phyloP scores from a whole-genome alignment of 2,888 invertebrate genomes.

The Phyllotreta striolata region DNA sequence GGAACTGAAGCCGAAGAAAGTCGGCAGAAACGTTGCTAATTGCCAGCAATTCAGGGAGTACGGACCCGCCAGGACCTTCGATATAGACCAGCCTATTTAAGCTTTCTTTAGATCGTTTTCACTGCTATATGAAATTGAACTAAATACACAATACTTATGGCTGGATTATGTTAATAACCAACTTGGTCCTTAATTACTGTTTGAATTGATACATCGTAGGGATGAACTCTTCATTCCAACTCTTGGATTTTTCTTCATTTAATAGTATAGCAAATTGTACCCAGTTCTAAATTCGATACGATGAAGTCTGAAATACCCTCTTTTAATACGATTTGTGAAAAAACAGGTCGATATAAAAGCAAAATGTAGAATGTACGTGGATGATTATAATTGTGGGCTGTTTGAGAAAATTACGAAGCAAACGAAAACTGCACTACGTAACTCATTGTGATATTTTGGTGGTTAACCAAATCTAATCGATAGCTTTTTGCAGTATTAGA shows the following conservation, averaged over 20 bases:
- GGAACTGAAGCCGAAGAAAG: conserved; percentile 21
- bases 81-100: conserved; percentile 67
- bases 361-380: too few relatives aligned
- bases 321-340: too few relatives aligned
- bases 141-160: too few relatives aligned
- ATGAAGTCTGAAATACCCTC: too few relatives aligned
- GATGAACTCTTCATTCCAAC: conserved; percentile 5
- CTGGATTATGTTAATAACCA: too few relatives aligned
- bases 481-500: not conserved
- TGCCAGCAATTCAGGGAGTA: conserved; percentile 56
- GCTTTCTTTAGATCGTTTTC: conserved; percentile 8
- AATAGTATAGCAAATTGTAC: not conserved
- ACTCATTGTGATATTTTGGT: conserved; percentile 24
- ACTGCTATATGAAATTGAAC: too few relatives aligned
- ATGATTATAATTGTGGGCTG: not conserved
- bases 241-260: not conserved
- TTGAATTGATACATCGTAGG: too few relatives aligned
- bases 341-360: too few relatives aligned
- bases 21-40: conserved; percentile 14
- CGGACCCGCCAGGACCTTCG: conserved; percentile 65
- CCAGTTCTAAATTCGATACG: not conserved
- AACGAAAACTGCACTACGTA: conserved; percentile 19
- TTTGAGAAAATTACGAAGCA: not conserved
- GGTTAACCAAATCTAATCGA: conserved; percentile 4
- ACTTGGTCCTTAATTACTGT: too few relatives aligned